Conservation (phyloP, 2,113 vertebrate species). For the Trichechus manatus region DNA sequence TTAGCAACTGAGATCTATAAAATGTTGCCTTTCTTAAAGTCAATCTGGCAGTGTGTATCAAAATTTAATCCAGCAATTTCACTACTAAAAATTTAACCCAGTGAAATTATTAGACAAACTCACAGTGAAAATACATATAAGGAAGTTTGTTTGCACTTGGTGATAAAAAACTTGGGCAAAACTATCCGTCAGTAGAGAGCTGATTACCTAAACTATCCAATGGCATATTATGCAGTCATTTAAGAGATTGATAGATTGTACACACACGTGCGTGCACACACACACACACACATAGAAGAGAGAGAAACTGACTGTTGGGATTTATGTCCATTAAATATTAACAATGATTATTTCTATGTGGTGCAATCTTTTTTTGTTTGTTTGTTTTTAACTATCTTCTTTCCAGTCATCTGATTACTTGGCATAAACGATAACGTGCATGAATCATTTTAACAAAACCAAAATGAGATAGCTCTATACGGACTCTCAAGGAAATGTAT, state of each 20-base stretch:
- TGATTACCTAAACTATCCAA: neutral
- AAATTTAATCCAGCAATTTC: neutral
- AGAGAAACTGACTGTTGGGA: neutral
- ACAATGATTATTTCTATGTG: neutral
- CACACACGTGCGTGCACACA: neutral
- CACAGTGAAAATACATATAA: neutral
- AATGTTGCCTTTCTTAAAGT: neutral
- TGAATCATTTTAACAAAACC: constrained; percentile 24
- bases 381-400: neutral
- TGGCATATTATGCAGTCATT: neutral
- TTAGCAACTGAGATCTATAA: neutral
- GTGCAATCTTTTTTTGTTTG: neutral
- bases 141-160: neutral
- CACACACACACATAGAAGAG: neutral
- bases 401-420: neutral
- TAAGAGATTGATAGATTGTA: neutral
- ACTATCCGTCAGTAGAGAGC: neutral
- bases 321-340: neutral
- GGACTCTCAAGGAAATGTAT: neutral
- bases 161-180: neutral
- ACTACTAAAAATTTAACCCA: constrained; percentile 3
- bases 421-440: neutral
- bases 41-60: neutral
- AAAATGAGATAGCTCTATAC: constrained; percentile 3
- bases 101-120: constrained; percentile 26